Percentiles rank a stretch among this genome's conserved stretches.
Evolutionary conservation across 2,113 vertebrate species (phyloP).

Genomic region (Oreotrochilus melanogaster): DNA sequence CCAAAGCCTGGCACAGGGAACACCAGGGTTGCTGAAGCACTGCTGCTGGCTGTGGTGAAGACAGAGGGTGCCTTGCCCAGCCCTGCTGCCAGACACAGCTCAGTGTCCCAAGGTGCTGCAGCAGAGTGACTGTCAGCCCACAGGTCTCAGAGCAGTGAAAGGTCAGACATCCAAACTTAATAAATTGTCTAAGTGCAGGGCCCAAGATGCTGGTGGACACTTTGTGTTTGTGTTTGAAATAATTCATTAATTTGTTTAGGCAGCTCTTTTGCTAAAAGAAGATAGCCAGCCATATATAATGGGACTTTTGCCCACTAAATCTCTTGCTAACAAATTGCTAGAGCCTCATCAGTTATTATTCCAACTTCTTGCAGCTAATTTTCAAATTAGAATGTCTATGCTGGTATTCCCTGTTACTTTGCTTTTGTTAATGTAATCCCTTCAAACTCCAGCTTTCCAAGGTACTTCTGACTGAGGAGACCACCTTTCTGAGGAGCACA

Average conservation of each 20-base stretch:
- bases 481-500: background rate
- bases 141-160: background rate
- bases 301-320: background rate
- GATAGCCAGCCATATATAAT: rapidly evolving
- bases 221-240: background rate
- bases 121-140: rapidly evolving
- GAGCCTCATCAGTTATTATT: background rate
- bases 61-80: background rate
- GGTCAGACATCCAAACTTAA: background rate
- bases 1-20: background rate
- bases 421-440: background rate
- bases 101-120: rapidly evolving
- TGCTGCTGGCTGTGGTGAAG: background rate
- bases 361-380: background rate
- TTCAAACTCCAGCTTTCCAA: background rate
- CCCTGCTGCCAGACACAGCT: background rate
- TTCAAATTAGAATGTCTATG: background rate
- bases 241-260: background rate
- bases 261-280: background rate
- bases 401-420: background rate
- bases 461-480: background rate
- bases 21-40: background rate
- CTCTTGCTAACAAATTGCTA: background rate
- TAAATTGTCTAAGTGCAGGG: background rate
- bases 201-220: background rate